Evolutionary conservation across 2,888 invertebrate species (phyloP), one percentile per base, ranked within the genome.

Genomic region (Diaprepes abbreviatus): DNA sequence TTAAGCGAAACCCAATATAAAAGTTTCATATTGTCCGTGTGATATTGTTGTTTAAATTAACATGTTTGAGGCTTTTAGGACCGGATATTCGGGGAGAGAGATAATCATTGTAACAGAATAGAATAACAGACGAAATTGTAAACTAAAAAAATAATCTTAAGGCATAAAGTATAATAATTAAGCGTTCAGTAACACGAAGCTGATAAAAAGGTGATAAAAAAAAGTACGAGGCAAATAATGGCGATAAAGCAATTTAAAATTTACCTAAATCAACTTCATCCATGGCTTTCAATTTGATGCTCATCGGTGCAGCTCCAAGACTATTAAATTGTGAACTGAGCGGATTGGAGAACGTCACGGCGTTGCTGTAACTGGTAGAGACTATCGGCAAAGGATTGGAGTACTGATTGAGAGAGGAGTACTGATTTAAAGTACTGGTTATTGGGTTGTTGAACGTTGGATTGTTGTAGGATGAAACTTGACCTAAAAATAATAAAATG

Each of bases 231-330:
- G n/a, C n/a, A n/a, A n/a, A n/a, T n/a, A n/a, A n/a, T n/a, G n/a
- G n/a, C n/a, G n/a, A n/a, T n/a, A n/a, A n/a, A 24, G 24, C 24
- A 5, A 24, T 24, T 5, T 5, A 9, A 36, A 10, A 17, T 79
- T 79, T 73, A 73, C 90, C 90, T 73, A 91, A 86, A 77, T 92
- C 92, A 72, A 91, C 89, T 81, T 92, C 92, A 76, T 92, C 92
- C 81, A 91, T 85, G 71, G 91, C 89, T 83, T 92, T 92, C 83
- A 91, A 85, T 83, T 92, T 92, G 87, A 89, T 89, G 28, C 86
- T 84, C 74, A 82, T 88, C 85, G 88, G 70, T 83, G 84, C 72
- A 1, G 77, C 80, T 3, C 82, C 79, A 75, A 85, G 86, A 83
- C 83, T 89, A 86, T 82, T 91, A 83, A 79, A 88, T 85, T 82